Percentiles rank a stretch among this genome's conserved stretches.
Conservation (phyloP, 2,888 invertebrate species). For the Apantesis nais region DNA sequence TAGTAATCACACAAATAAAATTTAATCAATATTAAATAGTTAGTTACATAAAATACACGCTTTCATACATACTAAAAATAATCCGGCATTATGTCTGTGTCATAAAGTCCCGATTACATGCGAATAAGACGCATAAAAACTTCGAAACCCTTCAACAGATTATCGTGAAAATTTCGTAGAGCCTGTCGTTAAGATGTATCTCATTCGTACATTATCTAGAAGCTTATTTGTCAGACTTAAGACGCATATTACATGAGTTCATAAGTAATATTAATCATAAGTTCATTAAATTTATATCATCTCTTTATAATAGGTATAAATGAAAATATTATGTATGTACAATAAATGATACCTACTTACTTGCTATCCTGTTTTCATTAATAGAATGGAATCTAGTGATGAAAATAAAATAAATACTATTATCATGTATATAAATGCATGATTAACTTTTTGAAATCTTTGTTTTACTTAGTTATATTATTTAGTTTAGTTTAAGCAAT, state of each 20-base stretch:
- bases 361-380: too few species aligned
- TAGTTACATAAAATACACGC: not conserved
- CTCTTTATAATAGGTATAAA: not conserved
- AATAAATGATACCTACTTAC: too few species aligned
- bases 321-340: too few species aligned
- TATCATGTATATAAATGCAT: too few species aligned
- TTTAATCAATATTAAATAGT: not conserved
- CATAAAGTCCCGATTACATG: not conserved
- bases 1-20: not conserved
- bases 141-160: not conserved
- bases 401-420: too few species aligned
- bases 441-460: too few species aligned
- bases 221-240: not conserved
- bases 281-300: not conserved
- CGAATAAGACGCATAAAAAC: not conserved
- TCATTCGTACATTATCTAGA: not conserved
- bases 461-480: too few species aligned
- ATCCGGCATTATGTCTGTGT: not conserved
- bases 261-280: not conserved
- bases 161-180: not conserved
- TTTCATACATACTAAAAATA: not conserved
- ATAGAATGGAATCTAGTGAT: too few species aligned
- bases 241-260: not conserved
- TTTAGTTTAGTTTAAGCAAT: too few species aligned
- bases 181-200: not conserved